A percentile compares a stretch with the other conserved stretches of the same genome.
These are phyloP conservation scores for Leptinotarsa defecta DNA, from an alignment of 1,140 invertebrate genomes.

Conservation along the genomic window DNA sequence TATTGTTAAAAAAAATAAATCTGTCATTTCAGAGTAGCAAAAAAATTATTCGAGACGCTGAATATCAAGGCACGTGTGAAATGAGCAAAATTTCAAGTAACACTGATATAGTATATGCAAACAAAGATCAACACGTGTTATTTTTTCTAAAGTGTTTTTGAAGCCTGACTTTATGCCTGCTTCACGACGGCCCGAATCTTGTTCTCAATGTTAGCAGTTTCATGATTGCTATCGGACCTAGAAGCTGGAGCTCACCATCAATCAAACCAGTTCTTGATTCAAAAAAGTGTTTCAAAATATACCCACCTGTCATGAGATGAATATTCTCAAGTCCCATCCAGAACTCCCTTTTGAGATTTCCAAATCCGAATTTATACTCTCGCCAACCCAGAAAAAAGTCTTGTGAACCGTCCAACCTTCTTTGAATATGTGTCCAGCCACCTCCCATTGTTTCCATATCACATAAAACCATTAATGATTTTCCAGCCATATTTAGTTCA, in stretches of 20 bases:
- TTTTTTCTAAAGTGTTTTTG: too few relatives aligned
- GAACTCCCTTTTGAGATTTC: constrained; percentile 59
- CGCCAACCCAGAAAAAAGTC: constrained; percentile 68
- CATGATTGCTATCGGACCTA: too few relatives aligned
- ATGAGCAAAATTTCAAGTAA: too few relatives aligned
- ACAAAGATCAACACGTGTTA: too few relatives aligned
- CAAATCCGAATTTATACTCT: constrained; percentile 65
- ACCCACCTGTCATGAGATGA: constrained; percentile 53
- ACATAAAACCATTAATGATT: constrained; percentile 67
- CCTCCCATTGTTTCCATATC: constrained; percentile 62
- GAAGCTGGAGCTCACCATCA: neutral
- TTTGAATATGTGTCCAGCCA: constrained; percentile 69
- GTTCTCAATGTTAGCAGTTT: too few relatives aligned
- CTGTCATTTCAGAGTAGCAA: too few relatives aligned
- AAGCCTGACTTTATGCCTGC: too few relatives aligned
- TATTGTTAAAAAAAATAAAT: too few relatives aligned
- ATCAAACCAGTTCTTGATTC: neutral
- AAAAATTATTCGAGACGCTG: too few relatives aligned
- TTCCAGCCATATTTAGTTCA: constrained; percentile 36
- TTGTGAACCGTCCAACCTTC: constrained; percentile 65
- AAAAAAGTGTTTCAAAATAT: neutral
- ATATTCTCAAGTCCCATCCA: constrained; percentile 60
- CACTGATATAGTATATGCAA: too few relatives aligned
- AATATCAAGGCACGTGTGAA: too few relatives aligned
- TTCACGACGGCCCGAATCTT: too few relatives aligned